These are phyloP conservation scores for Drosophila testacea DNA, from an alignment of 2,888 invertebrate species.

Conservation along the genomic window DNA sequence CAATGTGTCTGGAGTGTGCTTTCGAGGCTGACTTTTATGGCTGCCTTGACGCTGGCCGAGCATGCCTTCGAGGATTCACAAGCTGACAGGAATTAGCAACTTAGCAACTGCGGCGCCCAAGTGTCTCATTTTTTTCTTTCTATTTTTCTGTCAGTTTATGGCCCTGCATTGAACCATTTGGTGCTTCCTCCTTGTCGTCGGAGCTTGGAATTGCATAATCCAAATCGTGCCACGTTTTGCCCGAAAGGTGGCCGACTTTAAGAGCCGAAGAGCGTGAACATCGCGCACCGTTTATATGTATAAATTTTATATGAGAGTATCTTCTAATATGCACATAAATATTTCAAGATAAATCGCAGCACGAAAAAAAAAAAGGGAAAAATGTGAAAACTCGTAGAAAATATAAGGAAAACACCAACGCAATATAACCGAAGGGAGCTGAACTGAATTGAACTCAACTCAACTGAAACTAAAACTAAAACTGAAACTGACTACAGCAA, in stretches of 20 bases:
- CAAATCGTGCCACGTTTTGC: constrained; percentile 8
- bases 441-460: constrained; percentile 49
- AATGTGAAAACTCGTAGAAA: neutral
- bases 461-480: constrained; percentile 42
- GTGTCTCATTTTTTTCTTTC: constrained; percentile 22
- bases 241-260: constrained; percentile 14
- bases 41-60: constrained; percentile 17
- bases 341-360: constrained; percentile 44
- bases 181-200: neutral
- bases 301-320: constrained; percentile 19
- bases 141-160: constrained; percentile 4
- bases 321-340: constrained; percentile 55
- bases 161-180: constrained; percentile 13
- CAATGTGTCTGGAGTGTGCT: constrained; percentile 28
- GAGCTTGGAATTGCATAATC: constrained; percentile 49
- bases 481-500: constrained; percentile 45
- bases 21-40: constrained; percentile 18
- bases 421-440: constrained; percentile 45
- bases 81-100: constrained; percentile 20
- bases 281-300: constrained; percentile 10
- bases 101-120: constrained; percentile 21
- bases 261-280: constrained; percentile 21
- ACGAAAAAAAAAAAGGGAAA: constrained; percentile 5
- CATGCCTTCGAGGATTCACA: constrained; percentile 16
- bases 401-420: constrained; percentile 21